These are phyloP conservation scores for Therioaphis trifolii DNA, from an alignment of 2,888 invertebrate genomes.

Conservation along the genomic window DNA sequence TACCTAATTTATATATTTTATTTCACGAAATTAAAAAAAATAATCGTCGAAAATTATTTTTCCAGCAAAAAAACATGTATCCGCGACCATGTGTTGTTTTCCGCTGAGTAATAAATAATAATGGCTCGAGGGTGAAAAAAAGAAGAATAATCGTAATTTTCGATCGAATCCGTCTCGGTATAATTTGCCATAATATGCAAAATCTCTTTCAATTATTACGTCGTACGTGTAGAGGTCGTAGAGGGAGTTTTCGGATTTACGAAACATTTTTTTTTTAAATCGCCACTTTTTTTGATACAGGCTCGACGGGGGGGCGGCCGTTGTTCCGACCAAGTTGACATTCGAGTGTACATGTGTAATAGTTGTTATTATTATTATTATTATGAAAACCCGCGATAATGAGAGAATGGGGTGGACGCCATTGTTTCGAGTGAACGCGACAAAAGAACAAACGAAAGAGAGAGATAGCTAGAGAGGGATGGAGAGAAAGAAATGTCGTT, in stretches of 20 bases:
- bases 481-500: background rate
- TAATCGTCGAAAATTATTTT: too few relatives aligned
- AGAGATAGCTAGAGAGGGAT: background rate
- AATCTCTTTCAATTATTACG: background rate
- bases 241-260: constrained; percentile 26
- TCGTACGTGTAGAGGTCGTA: background rate
- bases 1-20: too few relatives aligned
- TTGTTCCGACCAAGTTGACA: constrained; percentile 55
- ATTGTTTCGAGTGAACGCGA: constrained; percentile 39
- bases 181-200: background rate
- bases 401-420: constrained; percentile 39
- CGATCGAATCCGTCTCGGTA: background rate
- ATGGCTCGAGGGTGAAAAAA: background rate
- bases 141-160: background rate
- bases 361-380: constrained; percentile 19
- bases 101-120: background rate
- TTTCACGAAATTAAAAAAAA: too few relatives aligned
- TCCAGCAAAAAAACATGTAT: too few relatives aligned
- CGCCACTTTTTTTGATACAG: constrained; percentile 33
- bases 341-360: constrained; percentile 35
- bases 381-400: constrained; percentile 50
- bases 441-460: background rate
- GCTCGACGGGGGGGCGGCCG: constrained; percentile 13
- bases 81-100: too few relatives aligned
- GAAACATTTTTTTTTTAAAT: constrained; percentile 31